These are phyloP conservation scores for Drosophila anceps DNA, from an alignment of 2,888 invertebrate species.

Conservation along the genomic window DNA sequence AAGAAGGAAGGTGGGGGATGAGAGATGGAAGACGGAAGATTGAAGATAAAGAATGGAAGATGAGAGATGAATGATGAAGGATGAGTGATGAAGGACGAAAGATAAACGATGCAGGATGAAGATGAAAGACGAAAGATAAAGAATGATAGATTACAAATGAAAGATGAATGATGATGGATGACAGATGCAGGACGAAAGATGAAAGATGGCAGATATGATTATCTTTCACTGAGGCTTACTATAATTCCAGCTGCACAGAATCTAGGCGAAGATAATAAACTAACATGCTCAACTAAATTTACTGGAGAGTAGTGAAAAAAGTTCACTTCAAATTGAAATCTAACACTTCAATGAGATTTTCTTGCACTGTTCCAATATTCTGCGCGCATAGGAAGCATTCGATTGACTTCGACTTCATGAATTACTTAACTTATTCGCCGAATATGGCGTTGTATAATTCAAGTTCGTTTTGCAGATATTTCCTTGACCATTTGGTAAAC, in stretches of 20 bases:
- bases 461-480: constrained; percentile 18
- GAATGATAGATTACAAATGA: not conserved
- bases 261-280: not conserved
- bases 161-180: not conserved
- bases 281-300: no score
- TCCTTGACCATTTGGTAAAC: constrained; percentile 31
- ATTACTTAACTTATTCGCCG: not conserved
- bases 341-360: no score
- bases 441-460: not conserved
- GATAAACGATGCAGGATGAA: not conserved
- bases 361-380: not conserved
- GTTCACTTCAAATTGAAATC: not conserved
- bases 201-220: not conserved
- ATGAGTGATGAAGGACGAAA: not conserved
- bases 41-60: not conserved
- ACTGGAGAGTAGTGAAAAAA: not conserved
- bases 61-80: not conserved
- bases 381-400: not conserved
- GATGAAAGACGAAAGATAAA: not conserved
- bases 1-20: not conserved
- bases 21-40: not conserved
- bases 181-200: not conserved
- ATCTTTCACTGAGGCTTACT: not conserved
- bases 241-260: not conserved
- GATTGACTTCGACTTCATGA: not conserved